Conservation (phyloP, 2,113 vertebrate genomes). For the Leucopsar rothschildi region DNA sequence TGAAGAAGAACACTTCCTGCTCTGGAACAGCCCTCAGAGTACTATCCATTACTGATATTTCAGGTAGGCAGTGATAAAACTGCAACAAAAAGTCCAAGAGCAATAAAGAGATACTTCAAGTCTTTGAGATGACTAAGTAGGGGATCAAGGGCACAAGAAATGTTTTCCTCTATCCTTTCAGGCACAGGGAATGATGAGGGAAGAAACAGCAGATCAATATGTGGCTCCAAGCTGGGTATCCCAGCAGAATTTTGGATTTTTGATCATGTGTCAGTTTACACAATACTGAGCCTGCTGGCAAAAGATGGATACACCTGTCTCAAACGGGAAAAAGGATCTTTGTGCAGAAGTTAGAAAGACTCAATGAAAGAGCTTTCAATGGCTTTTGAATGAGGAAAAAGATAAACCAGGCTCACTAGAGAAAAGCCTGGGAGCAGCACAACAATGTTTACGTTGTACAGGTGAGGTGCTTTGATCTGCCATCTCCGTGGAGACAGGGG, state of each 20-base stretch:
- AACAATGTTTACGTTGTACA: accelerated
- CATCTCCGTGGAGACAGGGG: not conserved
- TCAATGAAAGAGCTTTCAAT: not conserved
- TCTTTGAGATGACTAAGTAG: not conserved
- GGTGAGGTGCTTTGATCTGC: not conserved
- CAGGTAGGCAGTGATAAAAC: not conserved
- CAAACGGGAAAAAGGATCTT: not conserved
- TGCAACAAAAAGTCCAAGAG: not conserved
- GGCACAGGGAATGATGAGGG: not conserved
- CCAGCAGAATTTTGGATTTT: not conserved
- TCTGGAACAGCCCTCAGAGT: not conserved
- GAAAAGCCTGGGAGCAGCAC: not conserved
- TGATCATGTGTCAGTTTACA: not conserved
- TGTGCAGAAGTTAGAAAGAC: not conserved
- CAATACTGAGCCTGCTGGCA: not conserved
- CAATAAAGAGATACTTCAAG: not conserved
- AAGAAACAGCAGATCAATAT: not conserved
- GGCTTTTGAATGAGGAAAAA: not conserved
- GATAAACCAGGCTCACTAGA: not conserved
- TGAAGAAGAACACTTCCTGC: not conserved
- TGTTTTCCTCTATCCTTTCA: not conserved
- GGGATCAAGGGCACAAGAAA: not conserved
- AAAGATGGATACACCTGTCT: not conserved
- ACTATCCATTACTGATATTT: not conserved
- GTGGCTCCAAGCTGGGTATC: not conserved